Conservation (phyloP, 2,797 vertebrate genomes). For the Phylloscopus collybita region DNA sequence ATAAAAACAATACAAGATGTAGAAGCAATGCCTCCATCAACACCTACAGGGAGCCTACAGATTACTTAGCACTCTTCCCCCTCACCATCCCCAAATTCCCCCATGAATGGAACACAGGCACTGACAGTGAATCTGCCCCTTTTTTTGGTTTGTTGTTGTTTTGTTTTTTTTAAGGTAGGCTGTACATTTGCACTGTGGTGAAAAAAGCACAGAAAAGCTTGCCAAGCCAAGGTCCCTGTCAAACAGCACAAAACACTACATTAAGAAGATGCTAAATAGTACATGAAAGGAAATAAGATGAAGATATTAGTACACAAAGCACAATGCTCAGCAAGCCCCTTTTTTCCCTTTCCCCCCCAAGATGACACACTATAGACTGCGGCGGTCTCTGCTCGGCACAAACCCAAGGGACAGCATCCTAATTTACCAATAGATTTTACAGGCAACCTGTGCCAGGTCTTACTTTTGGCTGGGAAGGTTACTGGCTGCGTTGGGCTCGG, state of each 20-base stretch:
- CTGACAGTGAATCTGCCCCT: background rate
- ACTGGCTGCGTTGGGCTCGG: constrained; percentile 76
- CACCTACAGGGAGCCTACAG: background rate
- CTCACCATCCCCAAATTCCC: background rate
- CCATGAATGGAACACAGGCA: fast-evolving
- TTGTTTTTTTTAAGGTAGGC: background rate
- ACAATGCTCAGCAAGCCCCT: fast-evolving
- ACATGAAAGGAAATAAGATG: fast-evolving
- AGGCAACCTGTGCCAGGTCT: background rate
- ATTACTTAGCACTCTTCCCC: background rate
- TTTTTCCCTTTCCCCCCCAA: too few species aligned
- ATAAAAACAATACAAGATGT: background rate
- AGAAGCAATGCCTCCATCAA: background rate
- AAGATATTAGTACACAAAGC: background rate
- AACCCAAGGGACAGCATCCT: background rate
- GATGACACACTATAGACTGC: fast-evolving
- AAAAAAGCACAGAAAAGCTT: background rate
- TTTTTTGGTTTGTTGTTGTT: background rate
- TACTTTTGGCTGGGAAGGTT: constrained; percentile 78
- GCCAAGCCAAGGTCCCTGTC: background rate
- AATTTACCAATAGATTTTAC: fast-evolving
- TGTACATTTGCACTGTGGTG: background rate
- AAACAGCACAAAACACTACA: background rate
- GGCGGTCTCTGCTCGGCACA: background rate
- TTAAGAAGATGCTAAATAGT: background rate